These are phyloP conservation scores for Meda fulgida DNA, from an alignment of 2,797 vertebrate genomes.

Conservation along the genomic window DNA sequence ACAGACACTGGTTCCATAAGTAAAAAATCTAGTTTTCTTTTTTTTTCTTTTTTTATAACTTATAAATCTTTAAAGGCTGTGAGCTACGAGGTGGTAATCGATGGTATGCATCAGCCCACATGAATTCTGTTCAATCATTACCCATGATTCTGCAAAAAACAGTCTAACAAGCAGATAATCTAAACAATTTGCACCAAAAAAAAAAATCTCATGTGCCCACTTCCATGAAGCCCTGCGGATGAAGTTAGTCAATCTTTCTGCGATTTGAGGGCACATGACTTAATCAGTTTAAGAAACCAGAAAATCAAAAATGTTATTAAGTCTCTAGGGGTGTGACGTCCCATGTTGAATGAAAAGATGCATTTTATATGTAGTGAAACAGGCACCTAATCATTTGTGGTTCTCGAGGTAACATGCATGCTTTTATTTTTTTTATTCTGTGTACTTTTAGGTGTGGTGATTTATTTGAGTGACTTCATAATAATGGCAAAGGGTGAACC, in stretches of 20 bases:
- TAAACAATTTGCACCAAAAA: background rate
- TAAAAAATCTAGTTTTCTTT: background rate
- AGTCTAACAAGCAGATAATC: background rate
- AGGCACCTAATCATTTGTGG: background rate
- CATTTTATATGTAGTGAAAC: background rate
- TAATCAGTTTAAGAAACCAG: too few species aligned
- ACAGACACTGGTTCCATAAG: too few species aligned
- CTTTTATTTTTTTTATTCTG: background rate
- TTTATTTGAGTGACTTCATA: slow-evolving; percentile 36
- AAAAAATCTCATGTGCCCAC: too few species aligned
- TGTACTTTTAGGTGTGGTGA: slow-evolving; percentile 53
- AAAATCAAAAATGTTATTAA: too few species aligned
- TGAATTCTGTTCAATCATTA: background rate
- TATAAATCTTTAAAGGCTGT: background rate
- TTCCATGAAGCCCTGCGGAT: background rate
- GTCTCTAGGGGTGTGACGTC: background rate
- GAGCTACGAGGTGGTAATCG: background rate
- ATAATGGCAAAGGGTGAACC: slow-evolving; percentile 88
- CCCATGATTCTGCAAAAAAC: background rate
- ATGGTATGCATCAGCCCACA: background rate
- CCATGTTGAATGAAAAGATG: background rate
- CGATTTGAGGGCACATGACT: background rate
- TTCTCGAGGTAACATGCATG: background rate
- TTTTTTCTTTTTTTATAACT: background rate
- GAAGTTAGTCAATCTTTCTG: background rate